Conservation (phyloP, 2,797 vertebrate genomes). For the Botia almorhae region DNA sequence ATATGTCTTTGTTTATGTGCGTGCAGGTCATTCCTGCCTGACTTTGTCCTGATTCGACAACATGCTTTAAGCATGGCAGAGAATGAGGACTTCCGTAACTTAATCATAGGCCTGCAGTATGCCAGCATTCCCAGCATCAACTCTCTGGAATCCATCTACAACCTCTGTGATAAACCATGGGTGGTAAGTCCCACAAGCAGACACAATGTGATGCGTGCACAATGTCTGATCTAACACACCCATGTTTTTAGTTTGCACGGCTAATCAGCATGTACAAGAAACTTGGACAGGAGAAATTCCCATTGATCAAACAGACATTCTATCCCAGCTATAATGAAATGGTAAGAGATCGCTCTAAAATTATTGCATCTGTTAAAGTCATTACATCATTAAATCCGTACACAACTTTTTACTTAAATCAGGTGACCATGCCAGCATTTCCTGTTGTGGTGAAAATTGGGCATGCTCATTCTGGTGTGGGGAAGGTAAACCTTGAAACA, state of each 20-base stretch:
- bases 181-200: conserved; percentile 81
- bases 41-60: conserved; percentile 94
- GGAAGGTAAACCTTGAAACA: conserved; percentile 84
- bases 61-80: conserved; percentile 97
- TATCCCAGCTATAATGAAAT: conserved; percentile 99
- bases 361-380: too few relatives aligned
- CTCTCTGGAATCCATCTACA: conserved; percentile 94
- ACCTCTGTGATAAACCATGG: conserved; percentile 98
- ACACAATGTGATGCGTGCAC: neutral
- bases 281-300: conserved; percentile 93
- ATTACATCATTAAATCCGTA: too few relatives aligned
- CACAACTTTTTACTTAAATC: conserved; percentile 16
- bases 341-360: conserved; percentile 76
- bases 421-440: conserved; percentile 95
- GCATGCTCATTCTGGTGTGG: conserved; percentile 96
- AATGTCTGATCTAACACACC: neutral
- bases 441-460: conserved; percentile 99
- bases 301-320: conserved; percentile 95
- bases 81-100: conserved; percentile 94
- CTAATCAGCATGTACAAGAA: conserved; percentile 90
- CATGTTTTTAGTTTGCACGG: conserved; percentile 87
- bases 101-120: conserved; percentile 95
- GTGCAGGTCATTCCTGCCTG: conserved; percentile 92
- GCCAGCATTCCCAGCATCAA: conserved; percentile 91
- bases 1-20: conserved; percentile 18